phyloP scores from a whole-genome alignment of 2,113 vertebrate genomes.

The Eulacestoma nigropectus region DNA sequence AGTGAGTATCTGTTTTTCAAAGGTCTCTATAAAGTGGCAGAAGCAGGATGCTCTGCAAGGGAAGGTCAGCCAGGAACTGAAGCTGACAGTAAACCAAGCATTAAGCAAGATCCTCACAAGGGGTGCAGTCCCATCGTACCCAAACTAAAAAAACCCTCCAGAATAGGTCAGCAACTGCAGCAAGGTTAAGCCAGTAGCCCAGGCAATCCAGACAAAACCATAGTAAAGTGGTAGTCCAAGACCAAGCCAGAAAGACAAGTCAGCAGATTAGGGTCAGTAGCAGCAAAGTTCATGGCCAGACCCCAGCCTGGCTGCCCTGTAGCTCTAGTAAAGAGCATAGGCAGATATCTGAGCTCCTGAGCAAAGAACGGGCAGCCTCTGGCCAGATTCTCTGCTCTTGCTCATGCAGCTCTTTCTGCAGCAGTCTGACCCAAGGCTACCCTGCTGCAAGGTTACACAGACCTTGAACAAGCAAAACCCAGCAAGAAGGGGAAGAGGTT shows the following conservation, averaged over 20 bases:
- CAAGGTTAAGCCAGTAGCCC: not conserved
- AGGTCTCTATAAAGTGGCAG: not conserved
- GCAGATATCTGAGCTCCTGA: not conserved
- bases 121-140: not conserved
- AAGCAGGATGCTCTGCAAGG: not conserved
- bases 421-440: not conserved
- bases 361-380: not conserved
- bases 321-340: not conserved
- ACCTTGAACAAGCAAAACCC: not conserved
- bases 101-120: not conserved
- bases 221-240: not conserved
- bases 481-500: not conserved
- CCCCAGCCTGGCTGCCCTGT: not conserved
- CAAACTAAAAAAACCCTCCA: not conserved
- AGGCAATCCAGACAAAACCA: not conserved
- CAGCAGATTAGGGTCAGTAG: not conserved
- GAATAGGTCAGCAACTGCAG: not conserved
- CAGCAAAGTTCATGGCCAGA: not conserved
- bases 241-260: not conserved
- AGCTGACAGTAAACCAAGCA: not conserved
- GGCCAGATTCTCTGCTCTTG: not conserved
- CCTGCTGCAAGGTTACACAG: not conserved
- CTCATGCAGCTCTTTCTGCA: not conserved
- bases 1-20: not conserved
- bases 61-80: not conserved